Evolutionary conservation across 2,797 vertebrate genomes (phyloP), one percentile per base, ranked within the genome.

Genomic region (Picus viridis): DNA sequence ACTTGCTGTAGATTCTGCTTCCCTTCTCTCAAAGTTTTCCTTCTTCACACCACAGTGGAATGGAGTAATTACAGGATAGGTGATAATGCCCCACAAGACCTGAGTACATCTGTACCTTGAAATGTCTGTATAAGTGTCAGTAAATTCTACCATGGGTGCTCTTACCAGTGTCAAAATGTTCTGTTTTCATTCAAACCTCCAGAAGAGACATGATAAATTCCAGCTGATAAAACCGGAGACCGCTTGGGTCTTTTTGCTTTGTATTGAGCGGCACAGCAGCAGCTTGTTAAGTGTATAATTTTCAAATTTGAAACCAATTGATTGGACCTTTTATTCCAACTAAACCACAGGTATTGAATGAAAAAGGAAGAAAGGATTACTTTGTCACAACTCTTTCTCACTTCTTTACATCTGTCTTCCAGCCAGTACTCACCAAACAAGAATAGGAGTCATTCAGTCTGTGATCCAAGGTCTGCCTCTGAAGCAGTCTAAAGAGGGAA

Each of bases 361-460:
- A 97, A 89, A 61, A 72, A 90, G 89, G 84, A 97, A 97, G 97
- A 97, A 98, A 97, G 94, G 90, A 94, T 81, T 95, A 93, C 92
- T 97, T 97, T 89, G 86, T 96, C 94, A 94, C 95, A 97, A 97
- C 92, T 95, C 96, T 96, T 97, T 97, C 94, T 96, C 96, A 96
- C 94, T 96, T 88, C 69, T 89, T 95, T 91, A 56, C 90, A 93
- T 92, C 96, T 97, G 92, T 94, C 90, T 95, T 96, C 77, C 84
- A 94, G 91, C 56, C 85, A 81, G 64, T 97, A 98, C 98, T 97
- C 97, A 99, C 99, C 98, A 99, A 98, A 96, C 99, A 99, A 98
- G 99, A 99, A 97, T 99, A 99, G 89, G 99, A 99, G 98, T 99
- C 99, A 62, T 98, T 99, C 98, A 99, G 98, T 95, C 99, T 98